Evolutionary conservation across 2,888 invertebrate species (phyloP), one percentile per base, ranked within the genome.

Genomic region (Epicampocera succincta): DNA sequence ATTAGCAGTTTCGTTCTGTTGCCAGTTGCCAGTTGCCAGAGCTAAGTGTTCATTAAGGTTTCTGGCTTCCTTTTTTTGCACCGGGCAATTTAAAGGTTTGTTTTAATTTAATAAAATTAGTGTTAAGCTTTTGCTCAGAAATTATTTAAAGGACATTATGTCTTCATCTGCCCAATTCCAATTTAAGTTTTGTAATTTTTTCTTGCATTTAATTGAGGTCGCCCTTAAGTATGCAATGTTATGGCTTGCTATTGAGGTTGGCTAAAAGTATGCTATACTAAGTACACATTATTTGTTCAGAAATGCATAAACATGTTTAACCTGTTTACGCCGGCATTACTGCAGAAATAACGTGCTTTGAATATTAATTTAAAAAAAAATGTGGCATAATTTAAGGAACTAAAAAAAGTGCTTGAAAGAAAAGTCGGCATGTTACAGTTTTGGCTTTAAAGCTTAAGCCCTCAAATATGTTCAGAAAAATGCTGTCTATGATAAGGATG

Each of bases 221-320:
- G 61, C 65, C 74, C 56, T 54, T 42, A 78, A 75, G 65, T 78
- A 82, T 78, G 75, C 71, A 66, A 54, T 71, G 74, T 21, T 71
- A 42, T 65, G 71, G 48, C 71, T 72, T 60, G 13, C 46, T 58
- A 74, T 82, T 78, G 74, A 66, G 71, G 74, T 71, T 71, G 61
- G 33, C 78, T 82, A 75, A 75, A 82, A 82, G 66, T 81, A 81
- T 77, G 73, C 65, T 65, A 38, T 33, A 13, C 9, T 40, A 68
- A 56, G 38, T 40, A 65, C 11, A 52, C 25, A 65, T 80, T 66
- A 74, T 50, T 60, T 38, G 17, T 3, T 21, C 66, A 75, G 50
- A 78, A 78, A 82, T 82, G 78, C 82, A 82, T 72, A 78, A 82
- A 61, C 82, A 82, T 82, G 82, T 82, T 78, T 75, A 82, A 82